Base-by-base conservation (phyloP, 2,888 invertebrate genomes). In the Galeruca laticollis region DNA sequence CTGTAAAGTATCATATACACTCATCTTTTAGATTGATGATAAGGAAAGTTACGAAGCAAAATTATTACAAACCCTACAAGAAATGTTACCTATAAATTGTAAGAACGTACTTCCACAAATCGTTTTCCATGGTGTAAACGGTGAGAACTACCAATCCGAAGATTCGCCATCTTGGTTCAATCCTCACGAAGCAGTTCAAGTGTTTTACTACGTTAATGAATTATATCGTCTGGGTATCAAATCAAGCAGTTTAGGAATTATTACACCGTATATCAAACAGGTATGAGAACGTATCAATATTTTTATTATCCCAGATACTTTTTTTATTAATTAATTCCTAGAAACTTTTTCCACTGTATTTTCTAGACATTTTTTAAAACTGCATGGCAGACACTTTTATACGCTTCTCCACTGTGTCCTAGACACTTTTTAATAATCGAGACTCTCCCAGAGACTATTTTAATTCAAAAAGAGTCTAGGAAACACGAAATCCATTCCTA, bases 201-300 rank as follows among this genome's bases (percentile, higher is more conserved):
- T 91, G 1, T 88, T 91, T 72, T 85, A 87, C 64, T 93, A 93
- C 79, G 82, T 92, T 11, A 86, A 89, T 75, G 87, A 90, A 76
- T 84, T 97, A 1, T 92, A 92, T 75, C 88, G 90, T 71, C 86
- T 87, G 61, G 90, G 90, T 26, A 80, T 95, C n/a, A 82, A 81
- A 1, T 85, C 89, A 1, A 88, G 90, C 61, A 93, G 95, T 76
- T 90, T 98, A 80, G 98, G 98, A 3, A 91, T 98, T 68, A 94
- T 98, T 71, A 94, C 97, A 13, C 98, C 98, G 0, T 98, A 98
- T 82, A 86, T 92, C 71, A 95, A 95, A 83, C 98, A 98, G 90
- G 96, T 95, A 83, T 87, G 49, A 43, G n/a, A 8, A 33, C 21
- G 52, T 9, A 26, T 26, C 26, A 26, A 26, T 5, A 26, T 26